Conservation (phyloP, 2,888 invertebrate species). For the Yponomeuta malinellus region DNA sequence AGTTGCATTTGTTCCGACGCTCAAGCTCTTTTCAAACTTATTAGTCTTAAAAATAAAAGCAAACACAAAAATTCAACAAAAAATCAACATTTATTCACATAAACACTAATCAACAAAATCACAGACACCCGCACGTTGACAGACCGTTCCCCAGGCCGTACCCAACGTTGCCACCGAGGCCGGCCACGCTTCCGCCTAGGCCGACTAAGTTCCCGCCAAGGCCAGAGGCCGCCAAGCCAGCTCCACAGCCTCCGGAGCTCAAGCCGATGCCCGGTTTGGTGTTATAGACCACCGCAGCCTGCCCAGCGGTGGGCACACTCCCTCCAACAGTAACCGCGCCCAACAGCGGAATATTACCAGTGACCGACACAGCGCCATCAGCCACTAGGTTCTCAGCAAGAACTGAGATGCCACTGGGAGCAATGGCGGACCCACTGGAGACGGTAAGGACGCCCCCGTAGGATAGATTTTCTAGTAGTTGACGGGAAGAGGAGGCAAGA, state of each 20-base stretch:
- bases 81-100: background rate
- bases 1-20: too few species aligned
- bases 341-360: slow-evolving; percentile 25
- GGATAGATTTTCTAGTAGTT: background rate
- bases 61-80: background rate
- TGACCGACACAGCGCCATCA: slow-evolving; percentile 23
- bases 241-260: background rate
- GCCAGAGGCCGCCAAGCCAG: background rate
- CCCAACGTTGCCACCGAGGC: background rate
- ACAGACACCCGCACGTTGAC: slow-evolving; percentile 4
- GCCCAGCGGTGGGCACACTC: background rate
- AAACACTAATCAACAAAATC: background rate
- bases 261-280: slow-evolving; percentile 2
- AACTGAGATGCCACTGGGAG: slow-evolving; percentile 36
- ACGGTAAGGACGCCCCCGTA: slow-evolving; percentile 33
- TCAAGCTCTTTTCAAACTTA: too few species aligned
- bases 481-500: background rate
- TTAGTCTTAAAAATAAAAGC: background rate
- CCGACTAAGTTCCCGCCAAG: background rate
- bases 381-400: slow-evolving; percentile 32
- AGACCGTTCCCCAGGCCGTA: background rate
- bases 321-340: slow-evolving; percentile 33
- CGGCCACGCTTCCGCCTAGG: background rate
- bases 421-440: slow-evolving; percentile 34
- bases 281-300: slow-evolving; percentile 6